phyloP scores from a whole-genome alignment of 2,888 invertebrate species.

The Slavum lentiscoides region DNA sequence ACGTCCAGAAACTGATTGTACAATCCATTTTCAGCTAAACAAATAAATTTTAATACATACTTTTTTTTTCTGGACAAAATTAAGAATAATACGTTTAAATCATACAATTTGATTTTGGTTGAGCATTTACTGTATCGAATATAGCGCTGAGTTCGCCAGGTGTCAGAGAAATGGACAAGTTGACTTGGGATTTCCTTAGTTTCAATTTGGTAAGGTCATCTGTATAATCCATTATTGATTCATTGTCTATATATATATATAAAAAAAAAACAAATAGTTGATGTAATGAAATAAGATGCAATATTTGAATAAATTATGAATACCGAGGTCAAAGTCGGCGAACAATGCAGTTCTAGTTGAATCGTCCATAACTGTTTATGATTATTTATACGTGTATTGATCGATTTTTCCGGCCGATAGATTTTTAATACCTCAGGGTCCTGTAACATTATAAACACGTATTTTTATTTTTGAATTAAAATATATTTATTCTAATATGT shows the following conservation, averaged over 20 bases:
- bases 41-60: background rate
- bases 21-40: conserved; percentile 39
- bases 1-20: conserved; percentile 56
- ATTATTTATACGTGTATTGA: background rate
- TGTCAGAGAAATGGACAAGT: conserved; percentile 40
- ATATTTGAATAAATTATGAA: conserved; percentile 4
- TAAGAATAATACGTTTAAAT: background rate
- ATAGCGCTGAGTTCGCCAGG: conserved; percentile 49
- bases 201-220: conserved; percentile 10
- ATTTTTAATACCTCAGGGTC: too few species aligned
- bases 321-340: conserved; percentile 18
- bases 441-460: too few species aligned
- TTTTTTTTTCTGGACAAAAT: background rate
- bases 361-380: conserved; percentile 19
- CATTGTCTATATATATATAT: conserved; percentile 9
- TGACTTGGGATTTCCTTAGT: conserved; percentile 44
- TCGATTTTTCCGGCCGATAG: too few species aligned
- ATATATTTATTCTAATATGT: too few species aligned
- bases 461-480: too few species aligned
- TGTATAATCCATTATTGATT: conserved; percentile 34
- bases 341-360: conserved; percentile 14
- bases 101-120: conserved; percentile 28
- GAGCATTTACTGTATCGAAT: conserved; percentile 13
- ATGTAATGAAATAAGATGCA: background rate
- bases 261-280: background rate